Evolutionary conservation across 2,888 invertebrate species (phyloP), one percentile per base, ranked within the genome.

Genomic region (Flexamia atlantica): DNA sequence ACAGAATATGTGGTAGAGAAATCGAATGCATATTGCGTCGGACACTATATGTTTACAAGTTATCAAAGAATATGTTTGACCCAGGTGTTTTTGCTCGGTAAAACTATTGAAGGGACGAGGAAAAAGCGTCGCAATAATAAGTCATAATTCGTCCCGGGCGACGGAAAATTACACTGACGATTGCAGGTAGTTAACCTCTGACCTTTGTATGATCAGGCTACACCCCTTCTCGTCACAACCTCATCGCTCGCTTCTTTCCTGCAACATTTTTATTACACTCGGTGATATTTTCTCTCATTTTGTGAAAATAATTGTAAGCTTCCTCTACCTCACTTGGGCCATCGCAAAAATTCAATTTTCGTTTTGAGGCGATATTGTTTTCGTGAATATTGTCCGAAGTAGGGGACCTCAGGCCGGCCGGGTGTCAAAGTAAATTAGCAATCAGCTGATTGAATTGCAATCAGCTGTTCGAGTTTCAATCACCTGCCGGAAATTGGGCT

Each of bases 401-500:
- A 53, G 53, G 0, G 20, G 53, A 23, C 23, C 46, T n/a, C n/a
- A 17, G 46, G 46, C 9, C n/a, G n/a, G 20, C 64, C 64, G 20
- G 28, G 28, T 64, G 64, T 28, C 64, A 64, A 64, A 64, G 64
- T 17, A 64, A 64, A 64, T 64, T 64, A 64, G 64, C 64, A 64
- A 70, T 70, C 70, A 70, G 70, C 70, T 70, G 70, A 70, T 70
- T 40, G 36, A 20, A 9, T 40, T 30, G 40, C 70, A 70, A 70
- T 70, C 70, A 36, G 32, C 40, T 70, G 70, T 40, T 70, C 70
- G 36, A 20, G 20, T 40, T 30, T n/a, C 70, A 70, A 70, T 70
- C 70, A 36, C n/a, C 40, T 40, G 70, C n/a, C 70, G 70, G 70
- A 70, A 40, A 70, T 70, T 70, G 70, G 70, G n/a, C 68, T 30